Evolutionary conservation across 2,888 invertebrate genomes (phyloP).

Genomic region (Brachylomia viminalis): DNA sequence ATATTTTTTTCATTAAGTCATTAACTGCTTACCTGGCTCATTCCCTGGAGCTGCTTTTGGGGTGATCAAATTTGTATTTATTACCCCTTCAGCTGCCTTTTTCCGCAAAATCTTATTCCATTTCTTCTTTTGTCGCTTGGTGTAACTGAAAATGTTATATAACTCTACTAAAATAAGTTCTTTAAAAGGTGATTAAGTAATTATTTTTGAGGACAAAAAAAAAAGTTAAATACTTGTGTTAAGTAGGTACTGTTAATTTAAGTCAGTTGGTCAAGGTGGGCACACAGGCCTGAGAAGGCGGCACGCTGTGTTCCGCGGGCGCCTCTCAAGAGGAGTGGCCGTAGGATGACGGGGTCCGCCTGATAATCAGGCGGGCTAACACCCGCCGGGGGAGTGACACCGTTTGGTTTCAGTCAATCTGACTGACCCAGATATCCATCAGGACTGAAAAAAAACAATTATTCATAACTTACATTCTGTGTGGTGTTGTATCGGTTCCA

Average conservation of each 20-base stretch:
- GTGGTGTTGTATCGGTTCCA: neutral
- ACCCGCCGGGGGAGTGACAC: neutral
- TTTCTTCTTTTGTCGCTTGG: slow-evolving; percentile 33
- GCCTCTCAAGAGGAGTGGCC: neutral
- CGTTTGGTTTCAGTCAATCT: neutral
- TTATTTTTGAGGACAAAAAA: neutral
- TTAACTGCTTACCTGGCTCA: slow-evolving; percentile 16
- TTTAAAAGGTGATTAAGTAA: no score
- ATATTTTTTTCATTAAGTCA: neutral
- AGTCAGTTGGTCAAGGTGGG: neutral
- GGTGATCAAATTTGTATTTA: neutral
- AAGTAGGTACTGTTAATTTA: neutral
- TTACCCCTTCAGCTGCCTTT: no score
- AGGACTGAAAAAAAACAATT: neutral
- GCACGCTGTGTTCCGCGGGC: neutral
- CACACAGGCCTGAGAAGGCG: neutral
- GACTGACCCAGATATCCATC: neutral
- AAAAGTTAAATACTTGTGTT: no score
- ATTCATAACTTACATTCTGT: slow-evolving; percentile 25
- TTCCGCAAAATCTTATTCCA: neutral
- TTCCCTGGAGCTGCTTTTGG: neutral
- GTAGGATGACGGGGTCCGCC: no score
- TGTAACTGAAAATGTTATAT: slow-evolving; percentile 28
- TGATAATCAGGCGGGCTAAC: neutral
- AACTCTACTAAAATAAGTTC: neutral